Evolutionary conservation across 2,888 invertebrate genomes (phyloP), one percentile per base, ranked within the genome.

Genomic region (Clunio marinus): DNA sequence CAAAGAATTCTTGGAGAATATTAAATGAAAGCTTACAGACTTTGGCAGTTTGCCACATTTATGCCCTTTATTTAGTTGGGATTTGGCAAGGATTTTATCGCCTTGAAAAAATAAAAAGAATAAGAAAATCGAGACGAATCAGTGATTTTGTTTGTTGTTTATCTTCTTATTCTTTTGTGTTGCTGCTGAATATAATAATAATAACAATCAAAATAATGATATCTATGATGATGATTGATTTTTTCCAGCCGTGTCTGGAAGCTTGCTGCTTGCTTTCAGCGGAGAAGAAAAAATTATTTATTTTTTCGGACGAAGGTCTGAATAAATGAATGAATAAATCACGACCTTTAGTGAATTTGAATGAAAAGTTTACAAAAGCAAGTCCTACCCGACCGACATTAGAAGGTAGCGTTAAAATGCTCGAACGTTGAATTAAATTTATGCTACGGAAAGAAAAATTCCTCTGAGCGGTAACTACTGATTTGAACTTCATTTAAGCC

Each of bases 331-430:
- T 41, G 41, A 41, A 41, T 41, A 41, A 41, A 41, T 41, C 41
- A 41, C 15, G 41, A 41, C 41, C 41, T 41, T 41, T 41, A 41
- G 41, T 41, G 41, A 41, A 15, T 41, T 41, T 41, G 41, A 41
- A 41, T 41, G 41, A 41, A 41, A 41, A n/a, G n/a, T n/a, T n/a
- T n/a, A n/a, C n/a, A n/a, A n/a, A n/a, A n/a, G n/a, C n/a, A n/a
- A n/a, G n/a, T n/a, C n/a, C n/a, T n/a, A n/a, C n/a, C n/a, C n/a
- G n/a, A n/a, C n/a, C n/a, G n/a, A n/a, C n/a, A n/a, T n/a, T n/a
- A n/a, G n/a, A n/a, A n/a, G n/a, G n/a, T n/a, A n/a, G n/a, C n/a
- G n/a, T n/a, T n/a, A n/a, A n/a, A n/a, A n/a, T n/a, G n/a, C n/a
- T n/a, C n/a, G n/a, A n/a, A n/a, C n/a, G n/a, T n/a, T n/a, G n/a